Evolutionary conservation across 2,888 invertebrate species (phyloP), one percentile per base, ranked within the genome.

Genomic region (Cheilosia vulpina): DNA sequence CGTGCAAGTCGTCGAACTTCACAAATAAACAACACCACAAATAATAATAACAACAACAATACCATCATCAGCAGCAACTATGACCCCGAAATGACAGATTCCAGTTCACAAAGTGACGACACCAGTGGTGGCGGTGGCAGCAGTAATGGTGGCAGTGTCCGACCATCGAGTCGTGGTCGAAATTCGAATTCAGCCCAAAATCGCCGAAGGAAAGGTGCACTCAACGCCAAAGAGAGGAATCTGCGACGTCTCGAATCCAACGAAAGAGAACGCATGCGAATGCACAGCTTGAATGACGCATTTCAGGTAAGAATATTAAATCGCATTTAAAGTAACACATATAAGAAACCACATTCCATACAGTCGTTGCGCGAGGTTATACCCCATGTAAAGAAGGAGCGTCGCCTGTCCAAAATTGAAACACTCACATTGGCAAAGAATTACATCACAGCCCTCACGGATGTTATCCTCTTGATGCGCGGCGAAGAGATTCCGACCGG

Each of bases 261-360:
- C 92, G 97, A 98, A 91, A 93, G 98, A 68, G 98, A 98, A 92
- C 93, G 98, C 77, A 96, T 97, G 96, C 94, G 98, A 89, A 98
- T 98, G 98, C 98, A 98, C 92, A 96, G 96, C 68, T 94, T 98
- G 76, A 98, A 98, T 91, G 96, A 97, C 90, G 98, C 98, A 17
- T 98, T 98, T 92, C 96, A 97, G 94, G 97, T 96, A 92, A 90
- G 73, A 62, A 11, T 3, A 63, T 45, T 71, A 69, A 50, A 63
- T 47, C n/a, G 19, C 27, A 45, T 21, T 47, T 78, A 53, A 43
- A 9, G 24, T 53, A 41, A 47, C 38, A 21, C 17, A 62, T 4
- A 11, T 15, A 43, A 38, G 53, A 41, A 17, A 13, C 11, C n/a
- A 24, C 41, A 38, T 38, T 38, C 38, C 4, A 38, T 41, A 45